These are phyloP conservation scores for Parasteatoda lunata DNA, from an alignment of 2,888 invertebrate species.

Conservation along the genomic window DNA sequence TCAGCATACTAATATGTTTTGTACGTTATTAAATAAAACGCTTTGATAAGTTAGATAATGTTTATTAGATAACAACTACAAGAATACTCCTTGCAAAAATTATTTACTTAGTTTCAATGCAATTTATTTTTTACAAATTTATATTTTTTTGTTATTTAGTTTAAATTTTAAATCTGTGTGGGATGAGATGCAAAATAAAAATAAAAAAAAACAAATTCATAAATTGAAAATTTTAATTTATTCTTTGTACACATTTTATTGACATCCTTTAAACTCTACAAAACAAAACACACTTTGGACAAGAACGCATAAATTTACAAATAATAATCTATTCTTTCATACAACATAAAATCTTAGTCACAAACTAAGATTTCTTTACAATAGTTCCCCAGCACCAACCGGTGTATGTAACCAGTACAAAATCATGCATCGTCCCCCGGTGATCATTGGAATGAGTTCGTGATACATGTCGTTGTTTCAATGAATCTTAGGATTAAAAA, in stretches of 20 bases:
- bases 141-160: too few species aligned
- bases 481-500: too few species aligned
- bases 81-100: too few species aligned
- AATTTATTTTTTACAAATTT: too few species aligned
- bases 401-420: slow-evolving; percentile 35
- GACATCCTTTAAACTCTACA: slow-evolving; percentile 53
- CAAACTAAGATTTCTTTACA: slow-evolving; percentile 5
- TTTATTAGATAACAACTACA: too few species aligned
- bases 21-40: too few species aligned
- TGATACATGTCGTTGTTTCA: too few species aligned
- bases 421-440: background rate
- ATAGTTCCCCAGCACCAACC: slow-evolving; percentile 54
- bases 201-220: slow-evolving; percentile 10
- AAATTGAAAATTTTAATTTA: slow-evolving; percentile 60
- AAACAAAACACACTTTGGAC: slow-evolving; percentile 34
- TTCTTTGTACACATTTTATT: slow-evolving; percentile 59
- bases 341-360: slow-evolving; percentile 8
- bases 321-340: slow-evolving; percentile 26
- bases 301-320: slow-evolving; percentile 48
- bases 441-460: too few species aligned
- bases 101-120: too few species aligned
- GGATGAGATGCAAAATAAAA: background rate
- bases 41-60: too few species aligned
- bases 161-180: too few species aligned
- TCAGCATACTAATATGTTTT: too few species aligned